phyloP scores from a whole-genome alignment of 2,888 invertebrate species.

The Spatulosminthurus flaviceps region DNA sequence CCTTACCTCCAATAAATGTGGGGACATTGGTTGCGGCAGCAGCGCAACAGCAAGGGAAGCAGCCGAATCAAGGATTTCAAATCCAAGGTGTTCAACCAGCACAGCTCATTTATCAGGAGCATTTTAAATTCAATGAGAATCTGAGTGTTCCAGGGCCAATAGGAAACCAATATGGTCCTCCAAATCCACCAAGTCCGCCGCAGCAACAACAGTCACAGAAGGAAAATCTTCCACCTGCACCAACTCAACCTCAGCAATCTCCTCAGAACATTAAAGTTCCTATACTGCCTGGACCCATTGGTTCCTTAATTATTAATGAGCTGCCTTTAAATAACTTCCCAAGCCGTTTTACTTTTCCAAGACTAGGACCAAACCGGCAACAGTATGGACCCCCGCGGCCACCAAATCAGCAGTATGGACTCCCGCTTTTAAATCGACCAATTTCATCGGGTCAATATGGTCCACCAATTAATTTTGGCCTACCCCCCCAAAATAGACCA shows the following conservation, averaged over 20 bases:
- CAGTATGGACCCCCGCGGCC: conserved; percentile 15
- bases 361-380: not conserved
- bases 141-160: not conserved
- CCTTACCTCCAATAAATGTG: conserved; percentile 49
- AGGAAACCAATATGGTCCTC: conserved; percentile 5
- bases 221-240: conserved; percentile 23
- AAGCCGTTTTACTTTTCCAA: not conserved
- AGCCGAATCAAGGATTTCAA: conserved; percentile 32
- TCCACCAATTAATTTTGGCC: not conserved
- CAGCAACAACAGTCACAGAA: not conserved
- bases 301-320: conserved; percentile 45
- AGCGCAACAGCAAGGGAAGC: conserved; percentile 27
- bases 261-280: conserved; percentile 47
- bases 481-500: not conserved
- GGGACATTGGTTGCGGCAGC: conserved; percentile 51
- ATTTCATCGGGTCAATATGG: conserved; percentile 21
- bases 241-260: conserved; percentile 16
- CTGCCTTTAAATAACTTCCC: conserved; percentile 42
- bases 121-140: conserved; percentile 44
- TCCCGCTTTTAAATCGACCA: conserved; percentile 2
- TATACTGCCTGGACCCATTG: conserved; percentile 38
- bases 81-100: conserved; percentile 58
- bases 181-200: not conserved
- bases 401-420: conserved; percentile 19
- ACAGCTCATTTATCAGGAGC: conserved; percentile 61